These are phyloP conservation scores for Drosophila buzzatii DNA, from an alignment of 2,888 invertebrate genomes.

Conservation along the genomic window DNA sequence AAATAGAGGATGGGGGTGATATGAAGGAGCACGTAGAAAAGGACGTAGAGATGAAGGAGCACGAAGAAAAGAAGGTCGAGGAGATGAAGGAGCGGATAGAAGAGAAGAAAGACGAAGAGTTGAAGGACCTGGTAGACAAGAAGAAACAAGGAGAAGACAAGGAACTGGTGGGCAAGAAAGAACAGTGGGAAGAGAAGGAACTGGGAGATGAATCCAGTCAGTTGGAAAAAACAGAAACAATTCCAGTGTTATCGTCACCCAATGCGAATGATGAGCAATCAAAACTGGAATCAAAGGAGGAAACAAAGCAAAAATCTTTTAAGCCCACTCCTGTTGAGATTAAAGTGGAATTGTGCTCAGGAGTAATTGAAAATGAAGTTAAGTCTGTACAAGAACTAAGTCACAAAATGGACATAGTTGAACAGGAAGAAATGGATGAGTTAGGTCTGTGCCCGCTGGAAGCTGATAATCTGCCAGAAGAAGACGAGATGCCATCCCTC, in stretches of 20 bases:
- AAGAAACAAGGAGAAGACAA: too few species aligned
- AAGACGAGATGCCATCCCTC: conserved; percentile 70
- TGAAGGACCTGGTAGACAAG: too few species aligned
- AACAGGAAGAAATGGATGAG: conserved; percentile 55
- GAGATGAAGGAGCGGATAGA: neutral
- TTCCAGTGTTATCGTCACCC: neutral
- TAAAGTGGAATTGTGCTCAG: neutral
- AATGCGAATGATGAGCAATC: neutral
- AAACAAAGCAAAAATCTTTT: neutral
- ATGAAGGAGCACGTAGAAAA: neutral
- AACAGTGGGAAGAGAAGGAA: neutral
- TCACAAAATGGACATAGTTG: neutral
- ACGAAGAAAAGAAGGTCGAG: neutral
- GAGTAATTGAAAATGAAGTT: neutral
- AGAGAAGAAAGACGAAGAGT: too few species aligned
- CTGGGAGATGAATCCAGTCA: neutral
- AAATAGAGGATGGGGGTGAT: too few species aligned
- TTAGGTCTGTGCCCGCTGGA: conserved; percentile 65
- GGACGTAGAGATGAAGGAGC: neutral
- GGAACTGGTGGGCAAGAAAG: neutral
- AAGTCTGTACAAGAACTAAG: neutral
- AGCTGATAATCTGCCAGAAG: conserved; percentile 17
- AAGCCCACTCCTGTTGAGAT: neutral
- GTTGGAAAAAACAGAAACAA: neutral
- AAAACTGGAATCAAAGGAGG: neutral